phyloP scores from a whole-genome alignment of 2,797 vertebrate genomes.

The Remorina albescens region DNA sequence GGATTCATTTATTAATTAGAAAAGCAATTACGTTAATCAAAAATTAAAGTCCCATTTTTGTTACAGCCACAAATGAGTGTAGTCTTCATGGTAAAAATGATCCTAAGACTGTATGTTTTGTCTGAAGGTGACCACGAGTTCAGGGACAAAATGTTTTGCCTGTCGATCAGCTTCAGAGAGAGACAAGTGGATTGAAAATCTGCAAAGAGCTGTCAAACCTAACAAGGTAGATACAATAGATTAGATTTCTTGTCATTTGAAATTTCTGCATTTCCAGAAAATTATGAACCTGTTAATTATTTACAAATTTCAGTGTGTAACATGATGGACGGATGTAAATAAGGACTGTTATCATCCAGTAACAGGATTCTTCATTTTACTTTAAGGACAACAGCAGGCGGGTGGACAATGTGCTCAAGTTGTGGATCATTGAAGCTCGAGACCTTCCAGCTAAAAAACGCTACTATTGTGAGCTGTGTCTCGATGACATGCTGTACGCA shows the following conservation, averaged over 20 bases:
- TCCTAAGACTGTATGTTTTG: neutral
- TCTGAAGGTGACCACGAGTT: conserved; percentile 91
- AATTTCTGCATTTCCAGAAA: neutral
- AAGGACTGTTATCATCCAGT: conserved; percentile 72
- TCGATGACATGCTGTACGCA: conserved; percentile 97
- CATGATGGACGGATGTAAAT: conserved; percentile 35
- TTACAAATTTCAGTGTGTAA: conserved; percentile 25
- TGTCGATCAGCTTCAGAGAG: conserved; percentile 95
- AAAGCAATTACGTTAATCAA: neutral
- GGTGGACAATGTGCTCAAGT: conserved; percentile 95
- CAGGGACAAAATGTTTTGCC: conserved; percentile 96
- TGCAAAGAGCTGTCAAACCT: conserved; percentile 94
- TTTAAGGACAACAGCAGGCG: conserved; percentile 95
- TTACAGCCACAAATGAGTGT: neutral
- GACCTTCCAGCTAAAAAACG: conserved; percentile 97
- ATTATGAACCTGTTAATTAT: neutral
- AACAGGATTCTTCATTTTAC: conserved; percentile 58
- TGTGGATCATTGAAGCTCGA: conserved; percentile 97
- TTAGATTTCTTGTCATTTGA: neutral
- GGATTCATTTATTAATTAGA: neutral
- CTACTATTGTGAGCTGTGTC: conserved; percentile 97
- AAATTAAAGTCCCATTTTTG: neutral
- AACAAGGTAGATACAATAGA: conserved; percentile 90
- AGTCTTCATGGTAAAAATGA: neutral
- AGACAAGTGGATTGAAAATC: conserved; percentile 98